Evolutionary conservation across 1,140 invertebrate species (phyloP).

Genomic region (Dryas iulia): DNA sequence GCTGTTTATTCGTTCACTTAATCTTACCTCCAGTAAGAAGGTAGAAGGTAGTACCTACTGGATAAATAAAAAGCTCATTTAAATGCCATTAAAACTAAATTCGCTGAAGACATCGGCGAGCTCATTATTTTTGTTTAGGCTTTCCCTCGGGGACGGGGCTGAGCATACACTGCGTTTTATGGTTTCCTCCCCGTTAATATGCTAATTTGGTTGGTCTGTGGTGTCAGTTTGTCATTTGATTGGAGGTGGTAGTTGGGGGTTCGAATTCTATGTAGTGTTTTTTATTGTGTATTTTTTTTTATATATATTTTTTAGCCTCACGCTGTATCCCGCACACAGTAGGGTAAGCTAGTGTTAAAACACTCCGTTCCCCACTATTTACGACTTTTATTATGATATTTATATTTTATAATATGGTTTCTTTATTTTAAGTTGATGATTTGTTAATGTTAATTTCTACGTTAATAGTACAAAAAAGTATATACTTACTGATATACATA

Average conservation of each 20-base stretch:
- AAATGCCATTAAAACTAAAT: conserved; percentile 58
- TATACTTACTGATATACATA: no score
- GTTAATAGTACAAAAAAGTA: no score
- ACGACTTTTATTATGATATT: no score
- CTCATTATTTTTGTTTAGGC: conserved; percentile 44
- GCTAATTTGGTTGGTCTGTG: background rate
- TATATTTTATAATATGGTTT: no score
- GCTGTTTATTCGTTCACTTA: background rate
- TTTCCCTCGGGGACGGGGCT: conserved; percentile 5
- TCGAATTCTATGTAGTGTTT: no score
- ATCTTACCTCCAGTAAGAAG: background rate
- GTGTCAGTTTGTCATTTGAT: background rate
- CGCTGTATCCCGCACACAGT: no score
- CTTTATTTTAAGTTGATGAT: no score
- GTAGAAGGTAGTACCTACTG: conserved; percentile 16
- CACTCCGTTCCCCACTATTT: no score
- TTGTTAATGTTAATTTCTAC: no score
- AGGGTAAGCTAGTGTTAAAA: no score
- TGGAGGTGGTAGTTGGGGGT: background rate
- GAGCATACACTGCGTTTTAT: conserved; percentile 2
- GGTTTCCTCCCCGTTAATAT: background rate
- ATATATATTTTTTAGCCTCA: no score
- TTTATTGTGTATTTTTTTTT: no score
- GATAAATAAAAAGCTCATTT: conserved; percentile 55
- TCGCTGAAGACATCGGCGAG: conserved; percentile 37